Evolutionary conservation across 1,140 invertebrate genomes (phyloP).

Genomic region (Micrasema longulum): DNA sequence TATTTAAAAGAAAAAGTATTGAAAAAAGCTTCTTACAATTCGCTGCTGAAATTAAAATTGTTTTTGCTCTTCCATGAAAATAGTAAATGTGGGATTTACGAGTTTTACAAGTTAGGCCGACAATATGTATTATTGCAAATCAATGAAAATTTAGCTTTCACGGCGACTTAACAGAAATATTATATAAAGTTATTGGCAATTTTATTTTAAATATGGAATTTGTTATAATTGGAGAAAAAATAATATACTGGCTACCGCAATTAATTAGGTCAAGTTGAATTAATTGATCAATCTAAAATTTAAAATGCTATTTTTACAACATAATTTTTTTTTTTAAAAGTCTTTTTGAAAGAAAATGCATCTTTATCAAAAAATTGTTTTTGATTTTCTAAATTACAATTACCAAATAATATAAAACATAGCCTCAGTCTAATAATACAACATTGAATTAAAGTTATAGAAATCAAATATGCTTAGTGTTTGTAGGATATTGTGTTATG

Average conservation of each 20-base stretch:
- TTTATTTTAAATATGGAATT: neutral
- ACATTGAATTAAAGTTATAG: too few species aligned
- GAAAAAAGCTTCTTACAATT: neutral
- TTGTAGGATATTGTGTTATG: too few species aligned
- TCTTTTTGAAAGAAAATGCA: too few species aligned
- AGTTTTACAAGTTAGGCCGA: too few species aligned
- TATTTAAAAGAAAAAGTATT: neutral
- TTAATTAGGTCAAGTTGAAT: neutral
- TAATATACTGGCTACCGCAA: slow-evolving; percentile 1
- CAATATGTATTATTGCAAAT: neutral
- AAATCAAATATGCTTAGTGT: too few species aligned
- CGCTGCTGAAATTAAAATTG: neutral
- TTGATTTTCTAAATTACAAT: too few species aligned
- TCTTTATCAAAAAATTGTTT: too few species aligned
- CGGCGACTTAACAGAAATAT: too few species aligned
- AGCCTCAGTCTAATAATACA: too few species aligned
- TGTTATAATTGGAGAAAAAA: neutral
- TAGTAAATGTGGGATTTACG: neutral
- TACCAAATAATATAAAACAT: too few species aligned
- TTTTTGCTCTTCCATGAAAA: neutral
- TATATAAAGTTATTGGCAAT: neutral
- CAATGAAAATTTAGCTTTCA: neutral
- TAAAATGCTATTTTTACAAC: neutral
- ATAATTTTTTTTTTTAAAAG: neutral
- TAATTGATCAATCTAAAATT: neutral